Conservation (phyloP, 2,797 vertebrate species). For the Ciconia nigra region DNA sequence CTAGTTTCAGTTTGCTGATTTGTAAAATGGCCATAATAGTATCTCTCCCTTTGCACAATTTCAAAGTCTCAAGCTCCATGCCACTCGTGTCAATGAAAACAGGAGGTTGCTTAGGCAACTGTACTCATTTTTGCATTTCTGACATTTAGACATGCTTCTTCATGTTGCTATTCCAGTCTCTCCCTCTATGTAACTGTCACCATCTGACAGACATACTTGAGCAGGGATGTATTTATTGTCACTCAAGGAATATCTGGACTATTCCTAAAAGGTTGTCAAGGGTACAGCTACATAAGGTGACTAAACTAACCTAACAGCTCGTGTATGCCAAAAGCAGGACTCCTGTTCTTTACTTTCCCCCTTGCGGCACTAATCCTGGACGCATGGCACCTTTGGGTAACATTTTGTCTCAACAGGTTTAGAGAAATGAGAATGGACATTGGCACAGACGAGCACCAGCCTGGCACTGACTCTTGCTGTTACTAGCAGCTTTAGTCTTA, state of each 20-base stretch:
- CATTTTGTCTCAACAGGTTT: background rate
- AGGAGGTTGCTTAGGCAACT: background rate
- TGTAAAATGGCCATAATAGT: background rate
- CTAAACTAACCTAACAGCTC: background rate
- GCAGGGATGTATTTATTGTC: background rate
- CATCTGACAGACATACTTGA: background rate
- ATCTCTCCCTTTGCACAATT: background rate
- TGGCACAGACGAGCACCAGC: background rate
- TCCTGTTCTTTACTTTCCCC: background rate
- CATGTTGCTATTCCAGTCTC: background rate
- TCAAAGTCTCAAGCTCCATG: background rate
- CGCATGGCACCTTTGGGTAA: background rate
- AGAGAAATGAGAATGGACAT: background rate
- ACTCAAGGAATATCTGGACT: background rate
- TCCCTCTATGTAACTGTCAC: background rate
- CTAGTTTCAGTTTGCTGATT: background rate
- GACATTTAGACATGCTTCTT: background rate
- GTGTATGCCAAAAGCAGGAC: background rate
- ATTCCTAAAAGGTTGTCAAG: background rate
- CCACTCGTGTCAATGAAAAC: background rate
- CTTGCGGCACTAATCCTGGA: background rate
- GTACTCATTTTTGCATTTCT: background rate
- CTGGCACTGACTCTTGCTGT: background rate
- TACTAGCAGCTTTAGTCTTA: background rate
- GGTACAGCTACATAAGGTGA: background rate